Conservation (phyloP, 2,888 invertebrate species). For the Spatulosminthurus flaviceps region DNA sequence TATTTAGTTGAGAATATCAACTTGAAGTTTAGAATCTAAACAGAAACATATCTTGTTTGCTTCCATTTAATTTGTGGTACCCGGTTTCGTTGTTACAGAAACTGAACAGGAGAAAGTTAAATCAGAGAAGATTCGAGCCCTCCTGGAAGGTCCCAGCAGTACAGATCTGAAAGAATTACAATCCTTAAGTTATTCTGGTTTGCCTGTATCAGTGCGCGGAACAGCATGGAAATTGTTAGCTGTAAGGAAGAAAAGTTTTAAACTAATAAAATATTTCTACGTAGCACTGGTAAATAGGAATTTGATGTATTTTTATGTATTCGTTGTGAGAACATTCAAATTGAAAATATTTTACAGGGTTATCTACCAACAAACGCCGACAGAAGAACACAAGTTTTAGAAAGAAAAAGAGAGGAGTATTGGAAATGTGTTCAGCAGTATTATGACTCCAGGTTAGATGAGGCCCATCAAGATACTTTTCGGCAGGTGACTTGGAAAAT, state of each 20-base stretch:
- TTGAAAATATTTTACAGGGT: conserved; percentile 71
- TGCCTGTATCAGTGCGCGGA: conserved; percentile 85
- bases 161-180: conserved; percentile 87
- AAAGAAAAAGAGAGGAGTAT: conserved; percentile 94
- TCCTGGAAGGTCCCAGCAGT: conserved; percentile 76
- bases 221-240: conserved; percentile 76
- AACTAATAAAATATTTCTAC: too few species aligned
- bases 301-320: neutral
- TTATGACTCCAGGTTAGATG: conserved; percentile 90
- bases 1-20: too few species aligned
- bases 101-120: conserved; percentile 73
- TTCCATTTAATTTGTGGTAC: too few species aligned
- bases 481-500: too few species aligned
- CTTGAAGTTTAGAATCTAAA: neutral
- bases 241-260: conserved; percentile 68
- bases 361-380: conserved; percentile 94
- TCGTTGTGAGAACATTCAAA: conserved; percentile 14
- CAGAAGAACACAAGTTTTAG: conserved; percentile 84
- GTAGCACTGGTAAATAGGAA: too few species aligned
- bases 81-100: conserved; percentile 58
- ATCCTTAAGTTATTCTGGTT: conserved; percentile 94
- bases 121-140: conserved; percentile 83
- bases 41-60: neutral
- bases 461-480: conserved; percentile 91
- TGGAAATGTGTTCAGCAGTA: conserved; percentile 95